These are phyloP conservation scores for Danio choprae DNA, from an alignment of 2,797 vertebrate species.

Conservation along the genomic window DNA sequence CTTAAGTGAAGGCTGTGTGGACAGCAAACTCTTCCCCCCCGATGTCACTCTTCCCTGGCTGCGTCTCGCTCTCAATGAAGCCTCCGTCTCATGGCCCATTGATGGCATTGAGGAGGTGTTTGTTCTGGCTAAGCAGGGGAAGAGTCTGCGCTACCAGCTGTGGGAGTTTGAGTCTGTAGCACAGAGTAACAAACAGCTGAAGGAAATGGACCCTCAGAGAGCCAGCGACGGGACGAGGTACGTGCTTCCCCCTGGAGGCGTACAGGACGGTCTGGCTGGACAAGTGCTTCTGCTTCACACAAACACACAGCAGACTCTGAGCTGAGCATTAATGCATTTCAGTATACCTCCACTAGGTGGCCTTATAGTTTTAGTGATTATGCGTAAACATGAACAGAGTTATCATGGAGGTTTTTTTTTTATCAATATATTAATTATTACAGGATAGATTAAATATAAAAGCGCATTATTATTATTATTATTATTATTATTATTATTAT, in stretches of 20 bases:
- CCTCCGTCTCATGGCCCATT: constrained; percentile 44
- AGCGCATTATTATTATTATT: too few species aligned
- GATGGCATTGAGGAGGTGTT: constrained; percentile 69
- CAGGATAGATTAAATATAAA: too few species aligned
- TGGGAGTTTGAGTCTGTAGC: constrained; percentile 81
- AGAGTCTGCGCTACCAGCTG: constrained; percentile 88
- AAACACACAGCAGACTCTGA: constrained; percentile 44
- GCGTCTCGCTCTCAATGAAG: constrained; percentile 43
- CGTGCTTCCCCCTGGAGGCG: constrained; percentile 82
- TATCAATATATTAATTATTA: too few species aligned
- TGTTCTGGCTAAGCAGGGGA: constrained; percentile 91
- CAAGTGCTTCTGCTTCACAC: constrained; percentile 81
- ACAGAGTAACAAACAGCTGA: constrained; percentile 86
- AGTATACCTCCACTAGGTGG: constrained; percentile 48
- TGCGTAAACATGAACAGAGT: neutral
- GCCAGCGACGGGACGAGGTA: constrained; percentile 79
- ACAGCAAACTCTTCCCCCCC: constrained; percentile 52
- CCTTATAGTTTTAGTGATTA: constrained; percentile 16
- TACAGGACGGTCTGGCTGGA: constrained; percentile 84
- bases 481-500: too few species aligned
- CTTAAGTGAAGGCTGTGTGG: constrained; percentile 63
- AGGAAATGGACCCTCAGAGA: constrained; percentile 81
- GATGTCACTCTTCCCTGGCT: constrained; percentile 75
- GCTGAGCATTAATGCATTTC: neutral
- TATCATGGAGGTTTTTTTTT: too few species aligned